A percentile compares a stretch with the other conserved stretches of the same genome.
Conservation (phyloP, 2,113 vertebrate genomes). For the Scalopus aquaticus region DNA sequence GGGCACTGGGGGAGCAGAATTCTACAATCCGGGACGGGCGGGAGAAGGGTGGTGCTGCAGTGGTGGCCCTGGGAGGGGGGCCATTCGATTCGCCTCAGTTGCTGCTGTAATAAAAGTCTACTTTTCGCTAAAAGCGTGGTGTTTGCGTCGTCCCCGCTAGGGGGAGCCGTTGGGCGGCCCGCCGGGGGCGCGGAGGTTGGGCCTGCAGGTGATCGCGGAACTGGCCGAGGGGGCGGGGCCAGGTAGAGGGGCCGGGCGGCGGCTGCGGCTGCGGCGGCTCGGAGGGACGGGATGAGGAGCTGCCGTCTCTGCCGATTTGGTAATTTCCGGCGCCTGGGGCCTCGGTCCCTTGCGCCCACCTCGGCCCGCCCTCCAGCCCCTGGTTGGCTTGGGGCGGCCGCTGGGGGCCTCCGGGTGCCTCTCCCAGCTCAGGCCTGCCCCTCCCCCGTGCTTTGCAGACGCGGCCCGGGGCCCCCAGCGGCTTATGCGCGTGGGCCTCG, state of each 20-base stretch:
- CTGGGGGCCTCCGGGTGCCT: fast-evolving
- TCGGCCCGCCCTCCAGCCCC: fast-evolving
- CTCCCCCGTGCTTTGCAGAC: slow-evolving; percentile 79
- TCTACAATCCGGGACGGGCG: slow-evolving; percentile 70
- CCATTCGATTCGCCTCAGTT: slow-evolving; percentile 76
- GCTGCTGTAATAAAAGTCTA: slow-evolving; percentile 83
- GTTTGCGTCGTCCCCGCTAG: slow-evolving; percentile 37
- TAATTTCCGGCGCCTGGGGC: slow-evolving; percentile 20
- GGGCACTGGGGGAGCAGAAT: slow-evolving; percentile 54
- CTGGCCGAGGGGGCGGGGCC: background rate
- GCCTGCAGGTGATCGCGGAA: background rate
- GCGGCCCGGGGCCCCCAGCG: slow-evolving; percentile 85
- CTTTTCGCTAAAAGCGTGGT: slow-evolving; percentile 71
- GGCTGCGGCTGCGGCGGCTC: background rate
- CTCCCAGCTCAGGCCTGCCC: background rate
- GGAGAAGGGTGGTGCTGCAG: slow-evolving; percentile 79
- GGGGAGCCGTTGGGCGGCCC: background rate
- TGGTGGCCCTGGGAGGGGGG: slow-evolving; percentile 71
- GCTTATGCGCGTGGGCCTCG: slow-evolving; percentile 90
- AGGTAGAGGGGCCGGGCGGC: slow-evolving; percentile 5
- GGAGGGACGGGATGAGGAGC: slow-evolving; percentile 38
- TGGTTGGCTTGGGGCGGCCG: fast-evolving
- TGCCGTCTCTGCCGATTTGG: slow-evolving; percentile 64
- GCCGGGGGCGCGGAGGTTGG: background rate
- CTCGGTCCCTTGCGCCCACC: fast-evolving